Percentiles rank a stretch among this genome's conserved stretches.
Conservation (phyloP, 2,797 vertebrate genomes). For the Gallinago nigripennis region DNA sequence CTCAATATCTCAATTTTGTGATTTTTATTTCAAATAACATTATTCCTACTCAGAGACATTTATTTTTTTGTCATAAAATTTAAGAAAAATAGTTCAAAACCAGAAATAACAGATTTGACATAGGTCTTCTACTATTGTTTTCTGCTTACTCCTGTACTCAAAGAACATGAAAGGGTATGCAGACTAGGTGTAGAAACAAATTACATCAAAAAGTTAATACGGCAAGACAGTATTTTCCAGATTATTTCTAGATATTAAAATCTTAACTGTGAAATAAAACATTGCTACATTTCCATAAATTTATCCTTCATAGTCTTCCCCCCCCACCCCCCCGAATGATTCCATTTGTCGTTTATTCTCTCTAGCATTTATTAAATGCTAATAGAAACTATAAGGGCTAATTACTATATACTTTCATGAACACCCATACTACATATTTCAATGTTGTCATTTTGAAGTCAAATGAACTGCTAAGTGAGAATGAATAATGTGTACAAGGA, state of each 20-base stretch:
- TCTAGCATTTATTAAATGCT: neutral
- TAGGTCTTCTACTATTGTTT: neutral
- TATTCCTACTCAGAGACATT: neutral
- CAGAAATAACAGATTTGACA: neutral
- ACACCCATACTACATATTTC: neutral
- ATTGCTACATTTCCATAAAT: neutral
- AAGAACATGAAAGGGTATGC: neutral
- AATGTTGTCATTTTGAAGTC: neutral
- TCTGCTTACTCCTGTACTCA: neutral
- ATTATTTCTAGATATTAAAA: neutral
- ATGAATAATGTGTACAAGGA: neutral
- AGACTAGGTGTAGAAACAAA: neutral
- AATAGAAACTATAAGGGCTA: neutral
- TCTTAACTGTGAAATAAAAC: neutral
- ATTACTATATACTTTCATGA: neutral
- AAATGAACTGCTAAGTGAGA: neutral
- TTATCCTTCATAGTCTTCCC: rapidly evolving
- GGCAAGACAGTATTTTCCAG: neutral
- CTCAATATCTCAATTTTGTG: neutral
- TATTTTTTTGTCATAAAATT: neutral
- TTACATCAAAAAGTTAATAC: neutral
- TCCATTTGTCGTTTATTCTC: neutral
- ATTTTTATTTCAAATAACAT: neutral
- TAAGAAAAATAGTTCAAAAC: neutral
- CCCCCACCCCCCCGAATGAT: neutral